Evolutionary conservation across 2,797 vertebrate genomes (phyloP).

Genomic region (Mus spretus): DNA sequence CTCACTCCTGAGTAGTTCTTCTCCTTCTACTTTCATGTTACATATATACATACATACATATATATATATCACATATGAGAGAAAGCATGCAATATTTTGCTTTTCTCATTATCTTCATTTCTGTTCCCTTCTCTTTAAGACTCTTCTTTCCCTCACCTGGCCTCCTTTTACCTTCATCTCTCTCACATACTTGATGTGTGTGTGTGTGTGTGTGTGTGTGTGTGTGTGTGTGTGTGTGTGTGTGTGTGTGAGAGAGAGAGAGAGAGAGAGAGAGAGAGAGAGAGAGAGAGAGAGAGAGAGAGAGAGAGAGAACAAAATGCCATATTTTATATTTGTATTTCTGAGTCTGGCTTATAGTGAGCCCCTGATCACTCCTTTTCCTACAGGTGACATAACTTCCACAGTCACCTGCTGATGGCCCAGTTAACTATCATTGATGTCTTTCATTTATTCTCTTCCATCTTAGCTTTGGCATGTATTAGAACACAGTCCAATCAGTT

Average conservation of each 20-base stretch:
- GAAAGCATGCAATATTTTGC: neutral
- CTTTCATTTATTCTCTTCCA: neutral
- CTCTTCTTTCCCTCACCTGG: neutral
- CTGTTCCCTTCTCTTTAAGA: neutral
- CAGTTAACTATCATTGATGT: neutral
- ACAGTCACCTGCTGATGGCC: neutral
- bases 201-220: too few relatives aligned
- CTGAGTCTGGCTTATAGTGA: neutral
- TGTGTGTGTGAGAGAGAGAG: neutral
- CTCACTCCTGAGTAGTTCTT: neutral
- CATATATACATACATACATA: neutral
- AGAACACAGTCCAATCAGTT: conserved; percentile 3
- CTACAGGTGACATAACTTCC: neutral
- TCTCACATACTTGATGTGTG: too few relatives aligned
- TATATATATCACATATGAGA: neutral
- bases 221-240: too few relatives aligned
- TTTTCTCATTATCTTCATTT: neutral
- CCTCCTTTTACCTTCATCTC: neutral
- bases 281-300: neutral
- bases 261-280: neutral
- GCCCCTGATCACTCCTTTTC: neutral
- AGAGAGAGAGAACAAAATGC: neutral
- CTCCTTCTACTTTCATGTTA: neutral
- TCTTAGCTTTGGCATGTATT: neutral
- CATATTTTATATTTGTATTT: neutral